Evolutionary conservation across 2,797 vertebrate genomes (phyloP).

Genomic region (Anguilla anguilla): DNA sequence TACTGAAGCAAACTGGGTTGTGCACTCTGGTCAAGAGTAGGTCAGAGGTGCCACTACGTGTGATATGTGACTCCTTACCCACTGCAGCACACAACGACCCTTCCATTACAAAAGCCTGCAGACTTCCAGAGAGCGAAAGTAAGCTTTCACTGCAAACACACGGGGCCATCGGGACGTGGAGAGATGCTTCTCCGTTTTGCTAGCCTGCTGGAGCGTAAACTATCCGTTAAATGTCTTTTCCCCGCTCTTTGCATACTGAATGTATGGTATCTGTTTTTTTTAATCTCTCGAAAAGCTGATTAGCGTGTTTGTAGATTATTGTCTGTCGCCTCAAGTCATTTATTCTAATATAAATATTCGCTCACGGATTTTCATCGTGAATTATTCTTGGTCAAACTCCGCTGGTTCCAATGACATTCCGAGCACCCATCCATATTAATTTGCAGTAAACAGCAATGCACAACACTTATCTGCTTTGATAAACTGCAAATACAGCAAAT

Average conservation of each 20-base stretch:
- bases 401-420: slow-evolving; percentile 7
- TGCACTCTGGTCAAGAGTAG: neutral
- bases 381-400: slow-evolving; percentile 4
- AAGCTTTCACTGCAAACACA: neutral
- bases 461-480: neutral
- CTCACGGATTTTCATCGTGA: neutral
- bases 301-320: slow-evolving; percentile 8
- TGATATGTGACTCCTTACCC: neutral
- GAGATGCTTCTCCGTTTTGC: neutral
- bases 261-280: neutral
- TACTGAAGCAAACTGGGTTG: neutral
- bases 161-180: neutral
- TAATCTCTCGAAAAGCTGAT: neutral
- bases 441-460: neutral
- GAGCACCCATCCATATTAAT: neutral
- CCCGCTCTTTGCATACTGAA: neutral
- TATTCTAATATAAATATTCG: neutral
- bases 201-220: neutral
- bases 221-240: neutral
- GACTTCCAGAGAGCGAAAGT: neutral
- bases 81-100: neutral
- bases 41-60: neutral
- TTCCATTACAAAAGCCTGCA: neutral
- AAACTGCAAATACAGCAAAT: neutral
- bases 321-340: neutral